These are phyloP conservation scores for Crypturellus tataupa DNA, from an alignment of 2,797 vertebrate genomes.

Conservation along the genomic window DNA sequence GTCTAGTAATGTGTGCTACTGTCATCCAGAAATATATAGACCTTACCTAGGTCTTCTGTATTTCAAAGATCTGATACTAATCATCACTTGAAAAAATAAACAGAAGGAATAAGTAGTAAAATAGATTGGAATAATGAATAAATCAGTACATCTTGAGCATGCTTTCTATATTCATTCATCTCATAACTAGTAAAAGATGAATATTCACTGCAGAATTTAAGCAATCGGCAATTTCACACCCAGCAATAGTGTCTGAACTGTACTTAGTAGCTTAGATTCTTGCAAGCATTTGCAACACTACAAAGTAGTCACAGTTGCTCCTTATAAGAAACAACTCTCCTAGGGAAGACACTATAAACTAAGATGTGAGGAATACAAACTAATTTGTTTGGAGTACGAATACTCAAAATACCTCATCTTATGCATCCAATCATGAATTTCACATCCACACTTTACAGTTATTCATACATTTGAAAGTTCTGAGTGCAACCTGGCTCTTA, in stretches of 20 bases:
- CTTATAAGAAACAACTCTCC: not conserved
- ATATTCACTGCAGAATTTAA: not conserved
- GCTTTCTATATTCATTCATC: not conserved
- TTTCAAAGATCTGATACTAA: not conserved
- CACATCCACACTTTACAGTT: no score
- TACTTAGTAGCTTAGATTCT: not conserved
- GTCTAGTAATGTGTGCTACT: not conserved
- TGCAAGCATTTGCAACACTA: not conserved
- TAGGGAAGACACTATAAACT: not conserved
- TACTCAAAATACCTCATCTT: not conserved
- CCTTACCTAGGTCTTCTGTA: not conserved
- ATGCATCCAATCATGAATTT: not conserved
- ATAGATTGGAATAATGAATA: not conserved
- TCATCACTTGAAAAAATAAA: not conserved
- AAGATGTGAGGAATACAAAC: not conserved
- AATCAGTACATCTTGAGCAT: not conserved
- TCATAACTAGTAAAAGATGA: not conserved
- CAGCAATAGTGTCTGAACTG: not conserved
- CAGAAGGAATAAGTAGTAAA: not conserved
- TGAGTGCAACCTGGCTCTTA: no score
- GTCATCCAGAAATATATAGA: not conserved
- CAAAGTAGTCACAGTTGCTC: not conserved
- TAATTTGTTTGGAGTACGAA: no score
- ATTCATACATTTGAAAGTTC: no score
- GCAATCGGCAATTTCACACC: not conserved